Evolutionary conservation across 2,797 vertebrate species (phyloP).

Genomic region (Liparis tanakae): DNA sequence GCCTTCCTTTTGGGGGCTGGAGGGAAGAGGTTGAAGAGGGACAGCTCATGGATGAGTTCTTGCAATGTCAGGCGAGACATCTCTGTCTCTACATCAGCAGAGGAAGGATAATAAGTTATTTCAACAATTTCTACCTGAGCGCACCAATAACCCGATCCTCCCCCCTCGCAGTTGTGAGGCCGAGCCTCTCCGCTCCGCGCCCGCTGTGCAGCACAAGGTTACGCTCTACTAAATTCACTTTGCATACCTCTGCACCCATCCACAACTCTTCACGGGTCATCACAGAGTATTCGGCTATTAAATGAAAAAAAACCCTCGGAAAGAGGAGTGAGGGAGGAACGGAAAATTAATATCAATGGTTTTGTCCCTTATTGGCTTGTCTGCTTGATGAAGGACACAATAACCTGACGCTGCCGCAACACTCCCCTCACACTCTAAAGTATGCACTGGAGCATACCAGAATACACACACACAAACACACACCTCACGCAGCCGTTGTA

Average conservation of each 20-base stretch:
- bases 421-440: constrained; percentile 34
- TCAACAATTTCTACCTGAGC: constrained; percentile 68
- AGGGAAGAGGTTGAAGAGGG: constrained; percentile 27
- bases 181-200: constrained; percentile 23
- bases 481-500: constrained; percentile 40
- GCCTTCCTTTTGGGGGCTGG: constrained; percentile 17
- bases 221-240: constrained; percentile 68
- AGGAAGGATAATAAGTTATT: constrained; percentile 71
- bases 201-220: constrained; percentile 35
- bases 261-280: constrained; percentile 71
- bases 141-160: constrained; percentile 51
- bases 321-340: constrained; percentile 39
- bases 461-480: constrained; percentile 41
- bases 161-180: constrained; percentile 56
- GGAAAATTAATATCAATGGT: constrained; percentile 77
- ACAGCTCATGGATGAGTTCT: constrained; percentile 27
- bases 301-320: constrained; percentile 72
- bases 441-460: constrained; percentile 33
- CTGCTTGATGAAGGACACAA: constrained; percentile 76
- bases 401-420: constrained; percentile 56
- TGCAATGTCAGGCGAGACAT: constrained; percentile 34
- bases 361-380: constrained; percentile 76
- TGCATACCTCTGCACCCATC: constrained; percentile 56
- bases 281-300: constrained; percentile 65
- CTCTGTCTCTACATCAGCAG: constrained; percentile 49